Conservation (phyloP, 1,140 invertebrate species). For the Hycleus phaleratus region DNA sequence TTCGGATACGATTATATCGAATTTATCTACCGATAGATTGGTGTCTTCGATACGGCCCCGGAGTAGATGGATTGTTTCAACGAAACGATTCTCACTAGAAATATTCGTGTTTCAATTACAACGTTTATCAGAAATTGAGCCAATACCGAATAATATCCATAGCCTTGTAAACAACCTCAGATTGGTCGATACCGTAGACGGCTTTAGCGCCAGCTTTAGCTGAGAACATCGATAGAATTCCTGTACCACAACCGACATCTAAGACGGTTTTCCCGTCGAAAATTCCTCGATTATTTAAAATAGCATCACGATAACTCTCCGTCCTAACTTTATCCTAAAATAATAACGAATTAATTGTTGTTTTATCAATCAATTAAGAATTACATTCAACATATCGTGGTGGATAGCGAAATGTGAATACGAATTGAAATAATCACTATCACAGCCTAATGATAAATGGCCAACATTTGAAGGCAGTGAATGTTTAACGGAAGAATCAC, state of each 20-base stretch:
- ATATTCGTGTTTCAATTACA: conserved; percentile 14
- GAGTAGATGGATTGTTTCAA: conserved; percentile 54
- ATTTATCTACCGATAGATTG: conserved; percentile 69
- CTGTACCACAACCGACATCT: conserved; percentile 89
- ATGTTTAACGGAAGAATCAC: conserved; percentile 34
- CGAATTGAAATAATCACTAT: conserved; percentile 85
- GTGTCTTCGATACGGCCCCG: conserved; percentile 85
- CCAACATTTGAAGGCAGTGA: conserved; percentile 42
- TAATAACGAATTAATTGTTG: neutral
- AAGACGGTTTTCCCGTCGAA: conserved; percentile 76
- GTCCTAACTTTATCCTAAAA: conserved; percentile 84
- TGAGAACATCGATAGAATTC: conserved; percentile 93
- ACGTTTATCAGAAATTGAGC: conserved; percentile 8
- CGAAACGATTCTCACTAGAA: conserved; percentile 56
- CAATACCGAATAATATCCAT: conserved; percentile 63
- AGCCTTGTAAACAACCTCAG: conserved; percentile 72
- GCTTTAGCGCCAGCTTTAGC: conserved; percentile 84
- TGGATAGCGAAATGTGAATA: conserved; percentile 98
- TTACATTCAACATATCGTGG: conserved; percentile 84
- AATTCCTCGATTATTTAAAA: conserved; percentile 67
- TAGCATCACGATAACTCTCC: conserved; percentile 87
- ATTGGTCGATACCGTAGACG: conserved; percentile 91
- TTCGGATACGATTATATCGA: conserved; percentile 95
- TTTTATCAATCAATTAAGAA: conserved; percentile 19
- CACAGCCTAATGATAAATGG: conserved; percentile 45